These are phyloP conservation scores for Liparis tanakae DNA, from an alignment of 2,797 vertebrate genomes.

Conservation along the genomic window DNA sequence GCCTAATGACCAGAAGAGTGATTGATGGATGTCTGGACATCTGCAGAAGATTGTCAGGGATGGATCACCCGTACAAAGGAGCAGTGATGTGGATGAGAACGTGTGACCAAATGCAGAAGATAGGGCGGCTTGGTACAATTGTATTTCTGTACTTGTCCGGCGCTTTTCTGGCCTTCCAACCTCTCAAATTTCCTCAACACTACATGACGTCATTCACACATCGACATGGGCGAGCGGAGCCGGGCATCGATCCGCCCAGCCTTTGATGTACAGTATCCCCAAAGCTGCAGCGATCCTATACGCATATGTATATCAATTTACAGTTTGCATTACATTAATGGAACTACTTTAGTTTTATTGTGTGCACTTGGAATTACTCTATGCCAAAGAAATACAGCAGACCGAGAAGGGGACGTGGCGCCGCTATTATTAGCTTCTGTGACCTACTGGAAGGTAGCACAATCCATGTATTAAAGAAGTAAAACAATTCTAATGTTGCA, in stretches of 20 bases:
- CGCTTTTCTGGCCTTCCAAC: too few species aligned
- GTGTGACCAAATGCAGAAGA: neutral
- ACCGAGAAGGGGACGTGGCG: too few species aligned
- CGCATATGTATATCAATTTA: neutral
- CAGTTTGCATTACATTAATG: too few species aligned
- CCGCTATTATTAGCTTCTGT: neutral
- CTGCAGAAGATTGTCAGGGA: neutral
- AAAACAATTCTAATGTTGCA: too few species aligned
- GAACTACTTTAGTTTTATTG: neutral
- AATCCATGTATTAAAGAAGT: neutral
- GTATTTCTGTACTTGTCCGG: neutral
- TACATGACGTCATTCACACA: too few species aligned
- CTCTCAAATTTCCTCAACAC: too few species aligned
- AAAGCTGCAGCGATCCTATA: too few species aligned
- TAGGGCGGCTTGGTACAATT: neutral
- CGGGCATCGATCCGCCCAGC: too few species aligned
- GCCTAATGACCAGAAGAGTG: neutral
- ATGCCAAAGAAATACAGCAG: neutral
- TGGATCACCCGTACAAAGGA: neutral
- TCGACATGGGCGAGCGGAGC: too few species aligned
- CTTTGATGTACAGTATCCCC: too few species aligned
- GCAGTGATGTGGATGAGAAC: neutral
- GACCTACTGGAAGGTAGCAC: neutral
- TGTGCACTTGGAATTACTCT: too few species aligned
- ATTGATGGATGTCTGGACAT: slow-evolving; percentile 1